Evolutionary conservation across 2,797 vertebrate species (phyloP).

Genomic region (Lycodopsis pacificus): DNA sequence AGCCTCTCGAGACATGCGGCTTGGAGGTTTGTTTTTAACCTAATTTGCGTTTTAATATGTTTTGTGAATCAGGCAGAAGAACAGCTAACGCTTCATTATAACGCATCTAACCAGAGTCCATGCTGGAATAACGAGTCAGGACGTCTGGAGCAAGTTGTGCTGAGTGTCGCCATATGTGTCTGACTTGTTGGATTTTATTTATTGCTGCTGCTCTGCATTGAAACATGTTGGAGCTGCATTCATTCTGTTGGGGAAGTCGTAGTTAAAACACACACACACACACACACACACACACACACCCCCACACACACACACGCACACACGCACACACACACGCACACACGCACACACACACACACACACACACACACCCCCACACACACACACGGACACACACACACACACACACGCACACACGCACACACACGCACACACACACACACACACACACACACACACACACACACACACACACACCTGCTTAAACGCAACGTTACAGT

Average conservation of each 20-base stretch:
- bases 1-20: not conserved
- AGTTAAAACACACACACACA: not conserved
- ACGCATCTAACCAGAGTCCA: not conserved
- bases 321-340: no score
- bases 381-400: no score
- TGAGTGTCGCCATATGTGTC: slow-evolving; percentile 16
- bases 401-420: no score
- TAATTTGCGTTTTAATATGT: slow-evolving; percentile 48
- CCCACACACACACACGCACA: not conserved
- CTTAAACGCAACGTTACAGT: slow-evolving; percentile 2
- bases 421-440: no score
- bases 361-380: no score
- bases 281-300: no score
- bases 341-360: no score
- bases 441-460: no score
- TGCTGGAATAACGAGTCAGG: no score
- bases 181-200: slow-evolving; percentile 71
- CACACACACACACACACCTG: no score
- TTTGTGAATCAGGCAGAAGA: slow-evolving; percentile 32
- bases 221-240: slow-evolving; percentile 51
- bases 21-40: slow-evolving; percentile 56
- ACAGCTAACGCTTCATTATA: not conserved
- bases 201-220: slow-evolving; percentile 46
- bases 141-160: slow-evolving; percentile 33
- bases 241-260: slow-evolving; percentile 31